phyloP scores from a whole-genome alignment of 2,797 vertebrate genomes.

The Sebastes dallii region DNA sequence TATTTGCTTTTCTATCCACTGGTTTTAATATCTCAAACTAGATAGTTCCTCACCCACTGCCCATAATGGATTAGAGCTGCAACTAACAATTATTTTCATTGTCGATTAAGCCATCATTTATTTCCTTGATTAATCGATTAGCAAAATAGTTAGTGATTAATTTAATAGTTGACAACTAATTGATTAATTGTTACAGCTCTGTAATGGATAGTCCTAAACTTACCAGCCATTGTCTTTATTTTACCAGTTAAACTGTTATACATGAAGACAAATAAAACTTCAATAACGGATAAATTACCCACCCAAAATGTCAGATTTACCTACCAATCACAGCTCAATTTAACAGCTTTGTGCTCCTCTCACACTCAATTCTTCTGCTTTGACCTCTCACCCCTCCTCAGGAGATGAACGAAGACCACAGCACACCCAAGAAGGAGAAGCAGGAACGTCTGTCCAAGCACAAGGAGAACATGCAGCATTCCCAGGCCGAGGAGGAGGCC shows the following conservation, averaged over 20 bases:
- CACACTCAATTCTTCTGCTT: background rate
- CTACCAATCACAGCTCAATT: background rate
- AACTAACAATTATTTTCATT: too few relatives aligned
- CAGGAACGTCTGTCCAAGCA: slow-evolving; percentile 98
- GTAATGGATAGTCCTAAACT: background rate
- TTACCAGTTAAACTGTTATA: background rate
- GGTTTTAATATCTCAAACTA: background rate
- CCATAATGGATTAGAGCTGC: background rate
- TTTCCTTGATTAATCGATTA: too few relatives aligned
- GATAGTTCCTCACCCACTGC: background rate
- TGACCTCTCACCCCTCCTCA: slow-evolving; percentile 50
- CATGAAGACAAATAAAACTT: background rate
- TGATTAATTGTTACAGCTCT: too few relatives aligned
- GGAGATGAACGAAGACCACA: slow-evolving; percentile 99
- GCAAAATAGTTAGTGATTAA: too few relatives aligned
- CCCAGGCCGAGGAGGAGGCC: slow-evolving; percentile 98
- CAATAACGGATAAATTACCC: background rate
- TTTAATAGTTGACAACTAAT: too few relatives aligned
- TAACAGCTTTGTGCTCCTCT: background rate
- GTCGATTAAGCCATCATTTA: too few relatives aligned
- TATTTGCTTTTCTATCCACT: background rate
- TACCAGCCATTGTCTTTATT: background rate
- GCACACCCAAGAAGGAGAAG: slow-evolving; percentile 99
- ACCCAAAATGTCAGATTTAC: background rate
- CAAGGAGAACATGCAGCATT: slow-evolving; percentile 99